Percentiles rank a stretch among this genome's conserved stretches.
Evolutionary conservation across 1,140 invertebrate genomes (phyloP).

Genomic region (Homalodisca vitripennis): DNA sequence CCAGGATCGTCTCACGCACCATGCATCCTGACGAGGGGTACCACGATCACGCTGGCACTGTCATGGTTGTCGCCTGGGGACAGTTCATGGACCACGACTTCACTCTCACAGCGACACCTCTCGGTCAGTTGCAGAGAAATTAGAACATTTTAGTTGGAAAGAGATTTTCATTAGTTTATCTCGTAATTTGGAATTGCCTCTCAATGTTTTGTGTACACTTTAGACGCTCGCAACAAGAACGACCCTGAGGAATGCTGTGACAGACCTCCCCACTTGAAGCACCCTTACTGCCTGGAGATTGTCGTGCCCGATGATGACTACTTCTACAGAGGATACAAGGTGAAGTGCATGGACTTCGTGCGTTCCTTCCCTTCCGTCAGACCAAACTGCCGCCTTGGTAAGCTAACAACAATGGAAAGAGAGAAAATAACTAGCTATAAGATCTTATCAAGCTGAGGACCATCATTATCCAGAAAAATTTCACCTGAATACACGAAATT

Average conservation of each 20-base stretch:
- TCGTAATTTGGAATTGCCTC: too few relatives aligned
- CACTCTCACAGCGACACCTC: constrained; percentile 51
- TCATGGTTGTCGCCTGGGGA: constrained; percentile 56
- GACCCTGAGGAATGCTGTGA: constrained; percentile 88
- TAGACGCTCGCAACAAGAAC: constrained; percentile 80
- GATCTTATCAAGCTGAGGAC: neutral
- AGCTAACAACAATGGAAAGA: constrained; percentile 20
- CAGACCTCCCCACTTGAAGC: constrained; percentile 71
- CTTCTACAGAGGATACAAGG: constrained; percentile 82
- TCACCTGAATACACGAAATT: too few relatives aligned
- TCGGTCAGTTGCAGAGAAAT: constrained; percentile 46
- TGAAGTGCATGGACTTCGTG: constrained; percentile 88
- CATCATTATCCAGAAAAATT: neutral
- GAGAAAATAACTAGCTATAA: too few relatives aligned
- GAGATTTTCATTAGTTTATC: too few relatives aligned
- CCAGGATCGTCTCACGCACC: constrained; percentile 52
- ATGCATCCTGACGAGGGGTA: constrained; percentile 52
- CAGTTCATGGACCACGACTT: constrained; percentile 59
- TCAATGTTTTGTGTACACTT: too few relatives aligned
- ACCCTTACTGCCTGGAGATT: constrained; percentile 92
- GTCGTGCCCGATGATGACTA: constrained; percentile 88
- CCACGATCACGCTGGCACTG: constrained; percentile 49
- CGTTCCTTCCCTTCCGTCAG: constrained; percentile 81
- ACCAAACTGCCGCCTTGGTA: constrained; percentile 78
- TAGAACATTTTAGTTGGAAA: too few relatives aligned